Conservation (phyloP, 2,797 vertebrate species). For the Gobionotothen gibberifrons region DNA sequence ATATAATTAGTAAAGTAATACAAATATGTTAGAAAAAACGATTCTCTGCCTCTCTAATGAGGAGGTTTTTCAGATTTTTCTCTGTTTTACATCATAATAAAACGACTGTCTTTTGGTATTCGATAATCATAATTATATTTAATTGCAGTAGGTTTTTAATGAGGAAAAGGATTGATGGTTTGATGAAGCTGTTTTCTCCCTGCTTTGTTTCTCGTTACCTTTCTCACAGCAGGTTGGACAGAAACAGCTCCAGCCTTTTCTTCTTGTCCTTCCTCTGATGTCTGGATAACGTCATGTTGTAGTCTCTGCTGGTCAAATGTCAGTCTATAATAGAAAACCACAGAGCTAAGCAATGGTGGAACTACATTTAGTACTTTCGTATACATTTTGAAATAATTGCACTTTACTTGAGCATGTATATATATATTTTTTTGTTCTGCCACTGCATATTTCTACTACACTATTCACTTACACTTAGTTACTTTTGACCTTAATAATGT, state of each 20-base stretch:
- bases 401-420: neutral
- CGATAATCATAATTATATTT: too few species aligned
- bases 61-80: too few species aligned
- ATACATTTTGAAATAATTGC: neutral
- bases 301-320: neutral
- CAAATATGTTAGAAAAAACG: too few species aligned
- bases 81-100: too few species aligned
- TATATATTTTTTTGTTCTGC: too few species aligned
- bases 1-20: too few species aligned
- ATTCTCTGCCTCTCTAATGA: too few species aligned
- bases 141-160: neutral
- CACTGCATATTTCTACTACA: too few species aligned
- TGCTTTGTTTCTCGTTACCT: conserved; percentile 32
- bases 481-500: too few species aligned
- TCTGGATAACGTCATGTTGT: conserved; percentile 14
- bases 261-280: conserved; percentile 7
- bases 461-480: too few species aligned
- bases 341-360: neutral
- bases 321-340: conserved; percentile 8
- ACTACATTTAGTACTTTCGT: too few species aligned
- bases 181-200: neutral
- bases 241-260: conserved; percentile 5
- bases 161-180: neutral
- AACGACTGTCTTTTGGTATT: too few species aligned
- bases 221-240: conserved; percentile 14